Conservation (phyloP, 1,140 invertebrate species). For the Zaprionus davidi region DNA sequence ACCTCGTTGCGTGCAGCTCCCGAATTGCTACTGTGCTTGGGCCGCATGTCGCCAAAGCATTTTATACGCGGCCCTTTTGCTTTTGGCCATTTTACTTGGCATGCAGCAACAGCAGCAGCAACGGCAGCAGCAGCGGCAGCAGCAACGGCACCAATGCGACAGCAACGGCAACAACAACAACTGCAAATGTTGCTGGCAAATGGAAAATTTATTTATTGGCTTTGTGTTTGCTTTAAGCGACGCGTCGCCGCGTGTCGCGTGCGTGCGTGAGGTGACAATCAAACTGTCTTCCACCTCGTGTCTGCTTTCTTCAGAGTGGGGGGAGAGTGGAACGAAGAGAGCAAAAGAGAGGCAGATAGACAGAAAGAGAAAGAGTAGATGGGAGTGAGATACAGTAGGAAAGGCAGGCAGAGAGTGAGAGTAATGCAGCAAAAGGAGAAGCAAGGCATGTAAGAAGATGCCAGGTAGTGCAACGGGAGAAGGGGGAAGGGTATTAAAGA, state of each 20-base stretch:
- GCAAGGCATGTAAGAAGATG: too few species aligned
- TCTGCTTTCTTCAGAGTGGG: too few species aligned
- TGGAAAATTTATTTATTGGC: conserved; percentile 43
- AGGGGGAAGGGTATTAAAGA: too few species aligned
- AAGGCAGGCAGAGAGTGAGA: too few species aligned
- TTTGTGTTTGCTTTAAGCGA: conserved; percentile 1
- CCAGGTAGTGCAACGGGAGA: too few species aligned
- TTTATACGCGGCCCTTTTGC: conserved; percentile 43
- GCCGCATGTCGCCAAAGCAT: conserved; percentile 23
- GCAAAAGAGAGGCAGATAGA: background rate
- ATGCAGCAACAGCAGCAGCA: conserved; percentile 21
- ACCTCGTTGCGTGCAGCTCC: conserved; percentile 18
- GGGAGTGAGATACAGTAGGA: too few species aligned
- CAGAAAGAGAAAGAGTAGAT: too few species aligned
- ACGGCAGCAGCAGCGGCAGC: background rate
- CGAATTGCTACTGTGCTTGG: conserved; percentile 44
- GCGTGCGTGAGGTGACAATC: conserved; percentile 23
- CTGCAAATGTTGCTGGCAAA: conserved; percentile 25
- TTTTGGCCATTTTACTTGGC: conserved; percentile 32
- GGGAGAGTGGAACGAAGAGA: background rate
- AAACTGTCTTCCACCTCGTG: background rate
- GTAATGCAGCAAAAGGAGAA: too few species aligned
- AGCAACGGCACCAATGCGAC: too few species aligned
- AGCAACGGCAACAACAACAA: background rate
- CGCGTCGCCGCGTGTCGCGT: conserved; percentile 17